Evolutionary conservation across 64 coral and sea anemone genomes (phyloP), one percentile per base, ranked within the genome.

Genomic region (Montipora capricornis): DNA sequence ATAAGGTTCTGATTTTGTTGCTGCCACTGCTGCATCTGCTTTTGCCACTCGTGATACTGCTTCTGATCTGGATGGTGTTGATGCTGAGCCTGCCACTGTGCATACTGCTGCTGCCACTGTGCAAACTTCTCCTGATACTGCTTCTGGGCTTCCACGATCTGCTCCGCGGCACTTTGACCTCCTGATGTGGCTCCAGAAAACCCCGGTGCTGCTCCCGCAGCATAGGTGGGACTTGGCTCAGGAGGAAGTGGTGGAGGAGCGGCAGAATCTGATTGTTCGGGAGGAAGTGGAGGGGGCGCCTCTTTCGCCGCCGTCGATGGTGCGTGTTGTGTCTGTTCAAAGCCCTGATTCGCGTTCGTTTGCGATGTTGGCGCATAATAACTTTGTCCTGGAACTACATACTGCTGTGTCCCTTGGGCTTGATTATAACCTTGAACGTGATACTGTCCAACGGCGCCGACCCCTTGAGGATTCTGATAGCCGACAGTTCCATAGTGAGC

Each of bases 51-150:
- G 16, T 94, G 97, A 77, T 94, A 98, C 75, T 95, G 91, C 76
- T 95, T 98, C 78, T 98, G 96, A 84, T 98, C 96, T 4, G 96
- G 96, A 55, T 98, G 96, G 75, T 98, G 94, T 17, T 93, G 91
- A 49, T 98, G 96, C 68, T 98, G 96, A 48, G 93, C 89, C 61
- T 98, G 93, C 96, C 96, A 98, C 69, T 98, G 92, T 17, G 64
- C 82, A 76, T 95, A 97, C 48, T 97, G 92, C 77, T 92, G 88
- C 57, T 97, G 92, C 95, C 95, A 97, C 82, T 94, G 50, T 46
- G 87, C 47, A 26, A 83, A 82, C 74, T 94, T 84, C 68, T 97
- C 89, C 68, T 87, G 88, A 50, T 97, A 97, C 47, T 97, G 60
- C 83, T 88, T 90, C 62, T 97, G 87, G 3, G 83, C 75, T n/a